Conservation (phyloP, 2,888 invertebrate species). For the Polydesmus complanatus region DNA sequence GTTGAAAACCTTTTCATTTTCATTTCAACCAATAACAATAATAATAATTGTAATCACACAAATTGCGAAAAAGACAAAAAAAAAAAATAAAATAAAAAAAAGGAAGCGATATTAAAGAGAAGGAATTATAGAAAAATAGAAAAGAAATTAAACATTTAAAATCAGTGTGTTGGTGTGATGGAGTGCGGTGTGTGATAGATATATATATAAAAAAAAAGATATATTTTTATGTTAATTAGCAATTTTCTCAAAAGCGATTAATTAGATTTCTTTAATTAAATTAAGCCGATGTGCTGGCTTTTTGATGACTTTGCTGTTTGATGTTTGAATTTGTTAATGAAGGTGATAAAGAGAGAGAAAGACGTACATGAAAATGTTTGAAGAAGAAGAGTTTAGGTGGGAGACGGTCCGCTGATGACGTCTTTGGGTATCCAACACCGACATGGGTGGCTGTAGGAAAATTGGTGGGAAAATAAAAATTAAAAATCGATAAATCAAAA, state of each 20-base stretch:
- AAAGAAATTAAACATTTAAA: not conserved
- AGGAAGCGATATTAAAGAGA: not conserved
- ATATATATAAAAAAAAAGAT: no score
- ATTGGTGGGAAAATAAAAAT: no score
- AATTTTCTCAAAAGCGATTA: no score
- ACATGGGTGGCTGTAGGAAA: no score
- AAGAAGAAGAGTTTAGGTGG: not conserved
- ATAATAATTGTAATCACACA: not conserved
- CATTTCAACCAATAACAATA: not conserved
- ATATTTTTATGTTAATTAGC: no score
- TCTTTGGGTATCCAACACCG: not conserved
- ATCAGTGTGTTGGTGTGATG: not conserved
- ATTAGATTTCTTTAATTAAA: no score
- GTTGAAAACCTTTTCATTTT: constrained; percentile 8
- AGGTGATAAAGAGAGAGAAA: not conserved
- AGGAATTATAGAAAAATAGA: no score
- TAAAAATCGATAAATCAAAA: no score
- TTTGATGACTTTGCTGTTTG: not conserved
- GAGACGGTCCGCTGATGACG: not conserved
- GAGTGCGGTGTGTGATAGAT: not conserved
- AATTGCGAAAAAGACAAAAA: not conserved
- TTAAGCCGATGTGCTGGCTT: not conserved
- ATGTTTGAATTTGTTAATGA: not conserved
- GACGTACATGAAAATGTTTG: not conserved
- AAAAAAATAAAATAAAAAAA: not conserved